phyloP scores from a whole-genome alignment of 37 sponge, comb jelly and placozoan species.

The Beroe forskalii region DNA sequence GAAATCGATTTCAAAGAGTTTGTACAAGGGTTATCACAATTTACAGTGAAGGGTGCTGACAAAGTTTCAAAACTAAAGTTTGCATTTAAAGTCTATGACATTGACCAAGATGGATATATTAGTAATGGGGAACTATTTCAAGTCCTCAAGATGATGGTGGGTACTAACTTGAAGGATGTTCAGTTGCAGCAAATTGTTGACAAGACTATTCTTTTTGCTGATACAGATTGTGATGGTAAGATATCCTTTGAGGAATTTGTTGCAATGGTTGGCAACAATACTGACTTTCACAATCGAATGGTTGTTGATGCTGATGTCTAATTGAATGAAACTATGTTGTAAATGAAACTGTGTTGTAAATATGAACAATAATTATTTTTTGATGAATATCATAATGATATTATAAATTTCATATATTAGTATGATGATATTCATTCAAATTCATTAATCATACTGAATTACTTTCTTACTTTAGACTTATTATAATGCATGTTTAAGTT shows the following conservation, averaged over 20 bases:
- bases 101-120: constrained; percentile 97
- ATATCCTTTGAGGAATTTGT: constrained; percentile 96
- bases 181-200: constrained; percentile 98
- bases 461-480: no score
- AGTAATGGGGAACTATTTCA: constrained; percentile 96
- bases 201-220: constrained; percentile 94
- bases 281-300: not conserved
- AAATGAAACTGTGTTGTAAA: no score
- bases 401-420: no score
- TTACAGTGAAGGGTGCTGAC: constrained; percentile 86
- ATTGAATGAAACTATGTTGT: not conserved
- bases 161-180: constrained; percentile 93
- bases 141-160: constrained; percentile 97
- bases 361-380: no score
- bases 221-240: constrained; percentile 96
- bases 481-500: no score
- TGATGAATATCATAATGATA: no score
- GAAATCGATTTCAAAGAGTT: constrained; percentile 99
- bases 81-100: constrained; percentile 96
- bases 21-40: constrained; percentile 90
- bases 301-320: not conserved
- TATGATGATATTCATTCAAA: no score
- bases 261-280: constrained; percentile 26
- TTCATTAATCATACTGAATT: no score
- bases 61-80: constrained; percentile 87